phyloP scores from a whole-genome alignment of 2,888 invertebrate genomes.

The Argyresthia albistria region DNA sequence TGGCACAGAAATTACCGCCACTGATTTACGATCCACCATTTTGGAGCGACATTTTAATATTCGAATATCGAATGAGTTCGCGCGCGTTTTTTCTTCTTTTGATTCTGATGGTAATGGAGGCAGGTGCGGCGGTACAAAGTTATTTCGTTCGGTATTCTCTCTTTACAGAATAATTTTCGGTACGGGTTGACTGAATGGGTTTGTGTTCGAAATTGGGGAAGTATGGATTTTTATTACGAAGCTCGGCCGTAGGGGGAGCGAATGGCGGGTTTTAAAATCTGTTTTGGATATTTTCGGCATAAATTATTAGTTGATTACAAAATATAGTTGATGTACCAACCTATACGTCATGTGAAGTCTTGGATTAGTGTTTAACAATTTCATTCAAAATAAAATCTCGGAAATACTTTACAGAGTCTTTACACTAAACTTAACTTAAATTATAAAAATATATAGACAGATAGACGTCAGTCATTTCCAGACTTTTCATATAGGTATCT shows the following conservation, averaged over 20 bases:
- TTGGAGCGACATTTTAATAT: slow-evolving; percentile 60
- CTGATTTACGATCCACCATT: slow-evolving; percentile 62
- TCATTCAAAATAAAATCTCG: no score
- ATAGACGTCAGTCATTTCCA: no score
- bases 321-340: no score
- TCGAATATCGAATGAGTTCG: slow-evolving; percentile 38
- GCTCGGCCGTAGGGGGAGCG: not conserved
- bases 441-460: no score
- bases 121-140: slow-evolving; percentile 50
- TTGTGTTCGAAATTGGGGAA: slow-evolving; percentile 36
- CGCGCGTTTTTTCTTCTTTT: slow-evolving; percentile 43
- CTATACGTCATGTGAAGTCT: no score
- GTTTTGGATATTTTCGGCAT: slow-evolving; percentile 1
- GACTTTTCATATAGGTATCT: no score
- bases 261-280: slow-evolving; percentile 4
- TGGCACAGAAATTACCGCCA: slow-evolving; percentile 54
- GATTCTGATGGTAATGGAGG: slow-evolving; percentile 34
- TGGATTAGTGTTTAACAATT: no score
- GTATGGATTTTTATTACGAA: slow-evolving; percentile 29
- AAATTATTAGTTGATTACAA: no score
- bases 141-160: slow-evolving; percentile 34
- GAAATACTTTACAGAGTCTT: no score
- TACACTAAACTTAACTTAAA: no score
- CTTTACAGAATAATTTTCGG: slow-evolving; percentile 39
- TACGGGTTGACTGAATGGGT: slow-evolving; percentile 32